phyloP scores from a whole-genome alignment of 2,797 vertebrate species.

The Acrossocheilus wenchowensis region DNA sequence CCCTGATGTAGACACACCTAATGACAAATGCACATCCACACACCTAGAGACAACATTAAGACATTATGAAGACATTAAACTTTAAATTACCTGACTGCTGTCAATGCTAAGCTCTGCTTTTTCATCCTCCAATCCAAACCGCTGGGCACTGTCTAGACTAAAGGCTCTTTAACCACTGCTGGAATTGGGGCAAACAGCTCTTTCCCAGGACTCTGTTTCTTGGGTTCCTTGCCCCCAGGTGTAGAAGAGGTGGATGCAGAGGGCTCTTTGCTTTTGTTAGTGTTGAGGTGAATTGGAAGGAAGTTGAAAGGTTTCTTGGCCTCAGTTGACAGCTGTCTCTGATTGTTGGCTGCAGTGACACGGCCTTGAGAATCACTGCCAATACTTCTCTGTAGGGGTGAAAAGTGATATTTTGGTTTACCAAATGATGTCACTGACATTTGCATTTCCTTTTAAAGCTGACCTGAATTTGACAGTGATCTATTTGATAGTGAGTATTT shows the following conservation, averaged over 20 bases:
- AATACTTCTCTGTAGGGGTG: constrained; percentile 88
- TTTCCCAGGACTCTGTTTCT: constrained; percentile 81
- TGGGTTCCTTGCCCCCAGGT: constrained; percentile 77
- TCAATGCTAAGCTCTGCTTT: constrained; percentile 83
- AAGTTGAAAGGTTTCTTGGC: constrained; percentile 96
- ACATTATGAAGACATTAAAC: constrained; percentile 43
- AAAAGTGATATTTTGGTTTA: constrained; percentile 25
- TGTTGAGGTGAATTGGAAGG: constrained; percentile 94
- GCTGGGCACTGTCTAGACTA: constrained; percentile 73
- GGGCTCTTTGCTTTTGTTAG: constrained; percentile 90
- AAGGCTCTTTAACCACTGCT: constrained; percentile 79
- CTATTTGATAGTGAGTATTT: not conserved
- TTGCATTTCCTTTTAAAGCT: constrained; percentile 17
- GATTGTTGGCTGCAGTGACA: constrained; percentile 98
- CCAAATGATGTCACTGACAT: not conserved
- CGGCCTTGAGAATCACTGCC: constrained; percentile 99
- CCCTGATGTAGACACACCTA: not conserved
- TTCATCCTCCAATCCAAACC: constrained; percentile 76
- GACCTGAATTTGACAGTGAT: constrained; percentile 4
- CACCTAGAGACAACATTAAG: constrained; percentile 2
- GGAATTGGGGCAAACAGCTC: constrained; percentile 81
- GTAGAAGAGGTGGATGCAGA: constrained; percentile 73
- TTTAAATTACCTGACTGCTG: constrained; percentile 86
- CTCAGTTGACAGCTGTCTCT: constrained; percentile 92
- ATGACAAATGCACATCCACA: not conserved